A percentile compares a stretch with the other conserved stretches of the same genome.
Conservation (phyloP, 1,140 invertebrate species). For the Pollicipes pollicipes region DNA sequence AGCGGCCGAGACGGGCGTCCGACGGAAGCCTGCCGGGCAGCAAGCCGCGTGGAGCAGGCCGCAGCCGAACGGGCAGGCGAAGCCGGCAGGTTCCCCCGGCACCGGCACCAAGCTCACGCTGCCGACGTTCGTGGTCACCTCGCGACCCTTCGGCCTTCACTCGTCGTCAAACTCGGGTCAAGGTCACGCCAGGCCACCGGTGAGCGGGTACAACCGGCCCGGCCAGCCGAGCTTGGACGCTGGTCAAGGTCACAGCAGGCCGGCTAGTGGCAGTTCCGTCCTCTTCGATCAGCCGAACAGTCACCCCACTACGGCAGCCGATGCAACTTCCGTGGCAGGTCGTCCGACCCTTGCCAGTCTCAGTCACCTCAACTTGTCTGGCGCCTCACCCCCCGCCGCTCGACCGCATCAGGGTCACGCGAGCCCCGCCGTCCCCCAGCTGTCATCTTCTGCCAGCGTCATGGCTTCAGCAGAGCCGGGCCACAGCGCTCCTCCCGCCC, state of each 20-base stretch:
- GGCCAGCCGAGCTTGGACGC: neutral
- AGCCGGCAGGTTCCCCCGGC: neutral
- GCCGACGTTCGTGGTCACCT: neutral
- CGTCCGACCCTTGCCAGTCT: too few species aligned
- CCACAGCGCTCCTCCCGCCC: too few species aligned
- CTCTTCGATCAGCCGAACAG: neutral
- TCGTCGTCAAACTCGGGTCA: neutral
- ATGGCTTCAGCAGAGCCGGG: neutral
- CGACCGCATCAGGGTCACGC: neutral
- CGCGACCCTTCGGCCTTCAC: neutral
- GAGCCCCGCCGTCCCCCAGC: too few species aligned
- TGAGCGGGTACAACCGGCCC: neutral
- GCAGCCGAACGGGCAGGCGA: neutral
- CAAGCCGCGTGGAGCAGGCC: too few species aligned
- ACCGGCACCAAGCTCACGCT: neutral
- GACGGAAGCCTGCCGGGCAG: too few species aligned
- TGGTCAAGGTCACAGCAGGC: neutral
- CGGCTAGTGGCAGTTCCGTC: neutral
- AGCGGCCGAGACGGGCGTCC: too few species aligned
- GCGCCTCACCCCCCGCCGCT: neutral
- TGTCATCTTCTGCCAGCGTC: too few species aligned
- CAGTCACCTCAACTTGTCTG: neutral
- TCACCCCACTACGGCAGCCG: too few species aligned
- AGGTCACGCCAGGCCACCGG: neutral
- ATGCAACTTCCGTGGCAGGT: neutral